These are phyloP conservation scores for Zosterops pallidus DNA, from an alignment of 2,113 vertebrate species.

Conservation along the genomic window DNA sequence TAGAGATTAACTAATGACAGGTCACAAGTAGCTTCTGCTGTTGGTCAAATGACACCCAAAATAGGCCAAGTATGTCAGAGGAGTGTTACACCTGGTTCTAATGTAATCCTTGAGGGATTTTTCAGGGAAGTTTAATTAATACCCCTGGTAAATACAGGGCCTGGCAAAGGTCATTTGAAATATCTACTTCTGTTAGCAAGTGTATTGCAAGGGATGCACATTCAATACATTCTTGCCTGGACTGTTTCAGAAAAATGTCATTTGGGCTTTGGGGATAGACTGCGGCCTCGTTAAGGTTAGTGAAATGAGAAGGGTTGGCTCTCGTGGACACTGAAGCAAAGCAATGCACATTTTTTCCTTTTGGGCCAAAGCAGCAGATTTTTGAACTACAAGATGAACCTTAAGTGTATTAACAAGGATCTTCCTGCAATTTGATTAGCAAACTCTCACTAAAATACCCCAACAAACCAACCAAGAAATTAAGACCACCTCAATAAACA, in stretches of 20 bases:
- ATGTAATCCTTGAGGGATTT: neutral
- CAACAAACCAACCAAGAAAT: neutral
- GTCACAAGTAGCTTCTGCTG: neutral
- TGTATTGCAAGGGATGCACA: neutral
- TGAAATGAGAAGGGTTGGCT: neutral
- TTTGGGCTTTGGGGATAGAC: conserved; percentile 31
- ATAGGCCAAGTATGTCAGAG: neutral
- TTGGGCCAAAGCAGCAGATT: neutral
- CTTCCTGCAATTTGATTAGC: neutral
- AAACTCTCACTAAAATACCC: neutral
- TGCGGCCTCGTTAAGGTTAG: conserved; percentile 45
- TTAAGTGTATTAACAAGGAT: neutral
- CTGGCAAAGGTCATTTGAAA: neutral
- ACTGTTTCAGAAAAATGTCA: conserved; percentile 21
- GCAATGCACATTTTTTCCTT: neutral
- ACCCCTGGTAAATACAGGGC: neutral
- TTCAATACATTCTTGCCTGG: neutral
- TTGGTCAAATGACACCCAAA: neutral
- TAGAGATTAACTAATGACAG: neutral
- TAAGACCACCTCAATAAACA: neutral
- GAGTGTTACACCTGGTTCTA: neutral
- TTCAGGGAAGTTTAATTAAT: conserved; percentile 24
- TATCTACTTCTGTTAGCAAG: conserved; percentile 17
- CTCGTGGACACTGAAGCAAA: neutral
- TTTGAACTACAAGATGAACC: neutral